These are phyloP conservation scores for Elegia similella DNA, from an alignment of 2,888 invertebrate genomes.

Conservation along the genomic window DNA sequence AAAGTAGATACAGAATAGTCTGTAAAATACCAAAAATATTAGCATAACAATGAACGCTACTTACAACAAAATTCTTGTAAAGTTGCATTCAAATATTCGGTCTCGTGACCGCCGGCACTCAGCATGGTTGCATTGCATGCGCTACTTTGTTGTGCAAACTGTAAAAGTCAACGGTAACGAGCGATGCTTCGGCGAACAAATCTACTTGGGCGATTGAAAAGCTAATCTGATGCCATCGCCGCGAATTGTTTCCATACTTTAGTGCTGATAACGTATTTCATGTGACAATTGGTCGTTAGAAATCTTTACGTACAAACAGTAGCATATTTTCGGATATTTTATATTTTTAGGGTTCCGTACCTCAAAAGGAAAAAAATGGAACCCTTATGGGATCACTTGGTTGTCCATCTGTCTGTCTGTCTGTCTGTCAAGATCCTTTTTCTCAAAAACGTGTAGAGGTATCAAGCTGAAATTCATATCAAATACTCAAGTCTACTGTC, in stretches of 20 bases:
- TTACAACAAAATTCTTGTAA: not conserved
- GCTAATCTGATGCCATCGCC: conserved; percentile 3
- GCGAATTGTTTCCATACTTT: conserved; percentile 10
- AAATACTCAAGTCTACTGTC: too few relatives aligned
- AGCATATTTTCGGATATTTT: too few relatives aligned
- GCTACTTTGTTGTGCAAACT: not conserved
- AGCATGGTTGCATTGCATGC: not conserved
- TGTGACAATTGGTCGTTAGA: not conserved
- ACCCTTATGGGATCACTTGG: too few relatives aligned
- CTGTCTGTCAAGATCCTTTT: too few relatives aligned
- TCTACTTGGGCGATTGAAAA: conserved; percentile 5
- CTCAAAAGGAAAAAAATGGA: too few relatives aligned
- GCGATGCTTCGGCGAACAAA: conserved; percentile 7
- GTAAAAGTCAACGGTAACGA: conserved; percentile 10
- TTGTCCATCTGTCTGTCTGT: too few relatives aligned
- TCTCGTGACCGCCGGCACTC: not conserved
- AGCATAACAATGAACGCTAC: not conserved
- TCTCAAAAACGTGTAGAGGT: too few relatives aligned
- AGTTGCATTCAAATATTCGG: conserved; percentile 1
- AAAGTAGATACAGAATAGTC: not conserved
- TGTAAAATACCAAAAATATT: not conserved
- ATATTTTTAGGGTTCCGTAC: too few relatives aligned
- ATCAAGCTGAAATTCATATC: too few relatives aligned
- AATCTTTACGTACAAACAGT: not conserved
- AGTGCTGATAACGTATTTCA: not conserved